Evolutionary conservation across 2,888 invertebrate genomes (phyloP).

Genomic region (Tethea ocularis): DNA sequence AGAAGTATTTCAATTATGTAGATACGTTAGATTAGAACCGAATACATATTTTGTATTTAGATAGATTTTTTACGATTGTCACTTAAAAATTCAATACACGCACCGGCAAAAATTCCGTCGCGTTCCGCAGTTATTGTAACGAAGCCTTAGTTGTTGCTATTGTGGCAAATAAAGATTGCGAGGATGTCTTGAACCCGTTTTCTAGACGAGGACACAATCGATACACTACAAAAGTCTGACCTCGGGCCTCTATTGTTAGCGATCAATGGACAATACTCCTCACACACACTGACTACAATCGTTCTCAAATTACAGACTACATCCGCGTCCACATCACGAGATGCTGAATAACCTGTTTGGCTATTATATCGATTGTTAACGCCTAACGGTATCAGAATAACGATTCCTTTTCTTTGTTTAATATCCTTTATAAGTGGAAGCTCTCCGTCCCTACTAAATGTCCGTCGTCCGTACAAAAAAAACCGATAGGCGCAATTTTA

Average conservation of each 20-base stretch:
- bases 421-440: not conserved
- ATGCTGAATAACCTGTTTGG: conserved; percentile 57
- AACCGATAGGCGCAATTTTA: too few relatives aligned
- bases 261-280: conserved; percentile 53
- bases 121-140: conserved; percentile 12
- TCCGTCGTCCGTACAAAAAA: too few relatives aligned
- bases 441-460: too few relatives aligned
- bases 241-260: conserved; percentile 61
- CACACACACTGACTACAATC: conserved; percentile 41
- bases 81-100: conserved; percentile 1
- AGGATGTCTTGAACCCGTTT: conserved; percentile 60
- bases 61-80: not conserved
- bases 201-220: conserved; percentile 63
- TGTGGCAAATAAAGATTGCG: conserved; percentile 24
- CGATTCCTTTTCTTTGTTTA: conserved; percentile 23
- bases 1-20: too few relatives aligned
- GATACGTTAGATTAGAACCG: too few relatives aligned
- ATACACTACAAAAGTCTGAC: conserved; percentile 56
- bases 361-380: conserved; percentile 49
- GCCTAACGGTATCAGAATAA: conserved; percentile 47
- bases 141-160: conserved; percentile 25
- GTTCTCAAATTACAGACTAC: conserved; percentile 51
- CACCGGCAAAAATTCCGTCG: not conserved
- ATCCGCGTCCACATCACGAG: conserved; percentile 50
- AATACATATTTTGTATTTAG: not conserved